phyloP scores from a whole-genome alignment of 2,888 invertebrate genomes.

The Napeogenes sylphis region DNA sequence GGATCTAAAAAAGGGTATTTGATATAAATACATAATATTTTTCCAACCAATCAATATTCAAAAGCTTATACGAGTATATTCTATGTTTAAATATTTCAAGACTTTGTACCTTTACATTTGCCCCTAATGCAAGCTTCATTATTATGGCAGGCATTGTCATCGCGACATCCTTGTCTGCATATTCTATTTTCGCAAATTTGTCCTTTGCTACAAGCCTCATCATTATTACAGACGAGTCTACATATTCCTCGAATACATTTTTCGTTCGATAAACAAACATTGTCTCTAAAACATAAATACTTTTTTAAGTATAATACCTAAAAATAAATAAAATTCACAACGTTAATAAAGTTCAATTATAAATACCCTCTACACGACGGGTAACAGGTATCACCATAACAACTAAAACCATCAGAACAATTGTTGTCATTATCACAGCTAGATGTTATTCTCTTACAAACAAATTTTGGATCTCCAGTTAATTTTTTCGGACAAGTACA shows the following conservation, averaged over 20 bases:
- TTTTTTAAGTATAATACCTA: neutral
- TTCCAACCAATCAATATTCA: too few species aligned
- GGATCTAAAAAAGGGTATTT: slow-evolving; percentile 78
- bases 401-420: slow-evolving; percentile 84
- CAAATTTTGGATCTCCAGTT: slow-evolving; percentile 84
- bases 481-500: slow-evolving; percentile 86
- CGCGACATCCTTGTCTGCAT: slow-evolving; percentile 91
- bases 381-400: slow-evolving; percentile 88
- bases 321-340: neutral
- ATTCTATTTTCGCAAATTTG: slow-evolving; percentile 93
- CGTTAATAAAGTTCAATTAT: neutral
- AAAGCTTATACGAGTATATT: neutral
- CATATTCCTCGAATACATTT: slow-evolving; percentile 90
- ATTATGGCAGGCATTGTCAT: slow-evolving; percentile 86
- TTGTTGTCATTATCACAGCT: slow-evolving; percentile 81
- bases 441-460: slow-evolving; percentile 83
- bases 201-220: slow-evolving; percentile 86
- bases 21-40: slow-evolving; percentile 1
- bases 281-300: slow-evolving; percentile 78
- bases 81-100: neutral
- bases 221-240: slow-evolving; percentile 90
- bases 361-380: slow-evolving; percentile 84
- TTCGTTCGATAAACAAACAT: slow-evolving; percentile 89
- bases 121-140: slow-evolving; percentile 89
- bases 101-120: slow-evolving; percentile 83